Evolutionary conservation across 2,797 vertebrate genomes (phyloP).

Genomic region (Trachops cirrhosus): DNA sequence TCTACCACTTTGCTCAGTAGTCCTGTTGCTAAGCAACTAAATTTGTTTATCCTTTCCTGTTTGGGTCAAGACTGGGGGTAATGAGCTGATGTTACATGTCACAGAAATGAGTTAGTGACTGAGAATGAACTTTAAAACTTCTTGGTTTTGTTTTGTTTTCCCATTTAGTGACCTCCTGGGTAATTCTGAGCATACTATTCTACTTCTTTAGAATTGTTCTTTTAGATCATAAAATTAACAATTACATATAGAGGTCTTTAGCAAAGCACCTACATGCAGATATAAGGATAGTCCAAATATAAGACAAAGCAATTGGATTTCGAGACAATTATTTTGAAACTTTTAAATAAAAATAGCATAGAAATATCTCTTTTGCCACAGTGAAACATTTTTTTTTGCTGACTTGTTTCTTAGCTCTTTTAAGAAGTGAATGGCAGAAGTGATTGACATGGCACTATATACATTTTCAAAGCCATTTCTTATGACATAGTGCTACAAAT

Average conservation of each 20-base stretch:
- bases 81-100: constrained; percentile 39
- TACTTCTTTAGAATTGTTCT: not conserved
- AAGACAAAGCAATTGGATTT: not conserved
- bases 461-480: constrained; percentile 62
- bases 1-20: constrained; percentile 21
- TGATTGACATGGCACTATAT: constrained; percentile 46
- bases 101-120: constrained; percentile 36
- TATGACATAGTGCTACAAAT: constrained; percentile 76
- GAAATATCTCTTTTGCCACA: not conserved
- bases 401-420: constrained; percentile 48
- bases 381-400: not conserved
- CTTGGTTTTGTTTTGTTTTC: constrained; percentile 39
- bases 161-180: not conserved
- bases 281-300: constrained; percentile 37
- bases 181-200: constrained; percentile 32
- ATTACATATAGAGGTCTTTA: not conserved
- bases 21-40: constrained; percentile 65
- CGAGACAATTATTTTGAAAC: constrained; percentile 35
- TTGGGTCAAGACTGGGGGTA: constrained; percentile 54
- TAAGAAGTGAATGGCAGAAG: constrained; percentile 61
- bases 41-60: constrained; percentile 55
- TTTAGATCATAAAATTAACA: constrained; percentile 50
- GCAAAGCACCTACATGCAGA: not conserved
- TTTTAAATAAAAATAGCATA: not conserved
- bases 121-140: constrained; percentile 45